These are phyloP conservation scores for Scophthalmus maximus DNA, from an alignment of 2,113 vertebrate species.

Conservation along the genomic window DNA sequence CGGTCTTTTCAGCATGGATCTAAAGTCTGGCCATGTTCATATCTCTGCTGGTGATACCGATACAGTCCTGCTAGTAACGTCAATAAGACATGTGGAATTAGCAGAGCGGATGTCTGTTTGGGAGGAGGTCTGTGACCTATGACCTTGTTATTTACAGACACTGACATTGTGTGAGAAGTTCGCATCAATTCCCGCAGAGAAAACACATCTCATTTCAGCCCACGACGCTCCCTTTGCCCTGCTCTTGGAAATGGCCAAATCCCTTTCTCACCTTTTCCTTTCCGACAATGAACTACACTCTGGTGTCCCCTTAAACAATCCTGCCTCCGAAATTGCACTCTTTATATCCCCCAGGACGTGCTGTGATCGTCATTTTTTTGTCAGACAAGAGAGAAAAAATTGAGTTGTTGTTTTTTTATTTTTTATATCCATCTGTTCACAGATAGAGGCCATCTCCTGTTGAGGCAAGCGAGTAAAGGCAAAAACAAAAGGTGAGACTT, in stretches of 20 bases:
- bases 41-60: background rate
- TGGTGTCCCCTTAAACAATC: slow-evolving; percentile 59
- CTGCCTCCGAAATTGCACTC: slow-evolving; percentile 57
- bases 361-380: slow-evolving; percentile 22
- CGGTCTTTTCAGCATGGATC: background rate
- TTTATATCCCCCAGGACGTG: slow-evolving; percentile 50
- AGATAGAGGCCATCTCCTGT: slow-evolving; percentile 54
- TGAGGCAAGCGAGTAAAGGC: slow-evolving; percentile 57
- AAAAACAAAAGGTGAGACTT: slow-evolving; percentile 80
- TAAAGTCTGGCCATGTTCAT: background rate
- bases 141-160: slow-evolving; percentile 56
- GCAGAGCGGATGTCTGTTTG: slow-evolving; percentile 31
- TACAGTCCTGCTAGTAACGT: background rate
- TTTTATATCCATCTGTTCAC: slow-evolving; percentile 29
- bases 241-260: slow-evolving; percentile 63
- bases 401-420: background rate
- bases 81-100: slow-evolving; percentile 27
- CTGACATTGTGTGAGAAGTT: slow-evolving; percentile 45
- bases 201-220: slow-evolving; percentile 69
- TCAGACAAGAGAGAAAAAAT: slow-evolving; percentile 9
- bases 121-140: slow-evolving; percentile 41
- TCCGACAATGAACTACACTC: slow-evolving; percentile 56
- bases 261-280: slow-evolving; percentile 67
- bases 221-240: slow-evolving; percentile 36
- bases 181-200: slow-evolving; percentile 64